Evolutionary conservation across 2,888 invertebrate species (phyloP), one percentile per base, ranked within the genome.

Genomic region (Myopa testacea): DNA sequence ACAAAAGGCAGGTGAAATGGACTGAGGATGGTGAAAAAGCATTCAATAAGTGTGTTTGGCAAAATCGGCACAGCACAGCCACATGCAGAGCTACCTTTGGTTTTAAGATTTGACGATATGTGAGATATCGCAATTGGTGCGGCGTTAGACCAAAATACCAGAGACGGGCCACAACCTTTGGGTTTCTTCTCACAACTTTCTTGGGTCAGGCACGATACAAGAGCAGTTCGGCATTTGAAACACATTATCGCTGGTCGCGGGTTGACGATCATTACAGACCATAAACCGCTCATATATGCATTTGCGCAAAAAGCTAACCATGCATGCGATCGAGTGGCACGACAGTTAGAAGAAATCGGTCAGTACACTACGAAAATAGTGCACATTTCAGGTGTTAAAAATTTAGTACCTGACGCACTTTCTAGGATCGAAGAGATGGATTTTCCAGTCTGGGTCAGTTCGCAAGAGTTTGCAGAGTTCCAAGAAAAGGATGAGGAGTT

Each of bases 1-100:
- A 82, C 65, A 81, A 82, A 26, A n/a, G 78, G 19, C 80, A 79
- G 37, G 76, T 82, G 8, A n/a, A 26, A 5, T 82, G 83, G 82
- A 81, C 82, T n/a, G 19, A 72, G 2, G 72, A 34, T 37, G 58
- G 79, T 3, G 45, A 79, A 37, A 16, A 60, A n/a, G 80, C 83
- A 14, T 83, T 83, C 65, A 60, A 81, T 1, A 16, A 70, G 3
- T 81, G 80, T 73, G 77, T 60, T 45, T 78, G 10, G 52, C 50
- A 26, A 55, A 74, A 14, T 76, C 74, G 4, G 75, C 72, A 2
- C 73, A 3, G 71, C 79, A 63, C 76, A 76, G 69, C 69, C 78
- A 12, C 45, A 34, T 12, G 40, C 62, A 1, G 70, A 72, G 34
- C 26, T 75, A 10, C 76, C 71, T 4, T 71, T 79, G 14, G 65